Conservation (phyloP, 2,113 vertebrate genomes). For the Malurus melanocephalus region DNA sequence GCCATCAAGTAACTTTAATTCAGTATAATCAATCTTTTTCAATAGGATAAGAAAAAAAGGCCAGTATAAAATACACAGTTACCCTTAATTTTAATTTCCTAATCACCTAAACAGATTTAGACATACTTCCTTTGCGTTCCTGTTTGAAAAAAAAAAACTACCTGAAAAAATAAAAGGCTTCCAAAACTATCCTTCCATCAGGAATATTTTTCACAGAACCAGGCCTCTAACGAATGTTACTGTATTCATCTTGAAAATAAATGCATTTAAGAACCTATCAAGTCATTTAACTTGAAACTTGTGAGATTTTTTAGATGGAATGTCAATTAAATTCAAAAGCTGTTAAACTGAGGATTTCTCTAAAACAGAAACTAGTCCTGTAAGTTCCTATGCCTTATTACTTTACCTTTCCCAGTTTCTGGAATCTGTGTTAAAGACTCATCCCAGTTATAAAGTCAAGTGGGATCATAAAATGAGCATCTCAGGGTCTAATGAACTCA, state of each 20-base stretch:
- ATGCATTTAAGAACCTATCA: constrained; percentile 10
- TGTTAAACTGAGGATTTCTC: neutral
- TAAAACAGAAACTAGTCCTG: neutral
- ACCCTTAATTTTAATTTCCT: constrained; percentile 12
- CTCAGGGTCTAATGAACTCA: neutral
- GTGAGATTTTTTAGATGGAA: neutral
- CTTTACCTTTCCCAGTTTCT: neutral
- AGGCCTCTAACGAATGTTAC: neutral
- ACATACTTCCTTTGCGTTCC: neutral
- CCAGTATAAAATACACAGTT: neutral
- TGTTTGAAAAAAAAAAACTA: neutral
- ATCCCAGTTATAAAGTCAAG: neutral
- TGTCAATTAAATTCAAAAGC: neutral
- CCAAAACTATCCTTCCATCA: neutral
- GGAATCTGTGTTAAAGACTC: neutral
- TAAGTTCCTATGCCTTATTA: neutral
- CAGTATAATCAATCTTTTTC: constrained; percentile 9
- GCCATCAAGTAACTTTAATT: neutral
- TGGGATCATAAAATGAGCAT: neutral
- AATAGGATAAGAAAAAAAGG: neutral
- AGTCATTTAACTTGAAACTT: constrained; percentile 2
- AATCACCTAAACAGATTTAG: constrained; percentile 17
- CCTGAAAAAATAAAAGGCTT: neutral
- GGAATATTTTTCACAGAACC: constrained; percentile 21
- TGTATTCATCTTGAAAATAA: neutral